Evolutionary conservation across 2,797 vertebrate genomes (phyloP).

Genomic region (Muraenolepis orangiensis): DNA sequence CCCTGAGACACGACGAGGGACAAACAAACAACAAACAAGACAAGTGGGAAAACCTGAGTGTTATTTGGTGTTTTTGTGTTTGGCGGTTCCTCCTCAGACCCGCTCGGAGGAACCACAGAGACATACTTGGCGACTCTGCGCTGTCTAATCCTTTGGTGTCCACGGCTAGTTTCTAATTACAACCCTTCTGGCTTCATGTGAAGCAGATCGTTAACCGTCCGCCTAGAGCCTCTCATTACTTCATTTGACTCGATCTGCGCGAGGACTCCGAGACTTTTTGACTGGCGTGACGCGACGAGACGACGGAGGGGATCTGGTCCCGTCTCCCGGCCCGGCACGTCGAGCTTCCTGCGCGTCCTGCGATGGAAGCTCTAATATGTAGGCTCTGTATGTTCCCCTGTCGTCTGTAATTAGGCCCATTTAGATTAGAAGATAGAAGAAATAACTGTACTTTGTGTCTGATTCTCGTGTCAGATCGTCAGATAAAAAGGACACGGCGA

Average conservation of each 20-base stretch:
- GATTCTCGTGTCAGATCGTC: slow-evolving; percentile 71
- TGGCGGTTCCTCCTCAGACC: no score
- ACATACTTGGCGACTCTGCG: slow-evolving; percentile 62
- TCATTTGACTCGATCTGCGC: slow-evolving; percentile 71
- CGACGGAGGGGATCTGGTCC: slow-evolving; percentile 23
- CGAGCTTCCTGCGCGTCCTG: slow-evolving; percentile 57
- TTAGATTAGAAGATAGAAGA: slow-evolving; percentile 72
- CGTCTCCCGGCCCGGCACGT: slow-evolving; percentile 39
- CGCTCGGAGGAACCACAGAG: slow-evolving; percentile 63
- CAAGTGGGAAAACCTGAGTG: background rate
- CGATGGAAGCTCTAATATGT: slow-evolving; percentile 57
- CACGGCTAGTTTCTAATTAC: slow-evolving; percentile 77
- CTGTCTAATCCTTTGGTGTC: slow-evolving; percentile 71
- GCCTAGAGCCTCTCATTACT: slow-evolving; percentile 76
- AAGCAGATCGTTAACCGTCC: slow-evolving; percentile 64
- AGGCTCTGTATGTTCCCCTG: slow-evolving; percentile 61
- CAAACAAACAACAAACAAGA: background rate
- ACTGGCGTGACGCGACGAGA: slow-evolving; percentile 57
- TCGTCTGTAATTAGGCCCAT: slow-evolving; percentile 75
- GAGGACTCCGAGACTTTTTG: slow-evolving; percentile 55
- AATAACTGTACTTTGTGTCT: slow-evolving; percentile 63
- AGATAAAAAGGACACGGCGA: slow-evolving; percentile 65
- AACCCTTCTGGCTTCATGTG: slow-evolving; percentile 62
- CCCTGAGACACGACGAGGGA: background rate
- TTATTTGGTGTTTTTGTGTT: background rate